phyloP scores from a whole-genome alignment of 2,797 vertebrate genomes.

The Pteropus rufus region DNA sequence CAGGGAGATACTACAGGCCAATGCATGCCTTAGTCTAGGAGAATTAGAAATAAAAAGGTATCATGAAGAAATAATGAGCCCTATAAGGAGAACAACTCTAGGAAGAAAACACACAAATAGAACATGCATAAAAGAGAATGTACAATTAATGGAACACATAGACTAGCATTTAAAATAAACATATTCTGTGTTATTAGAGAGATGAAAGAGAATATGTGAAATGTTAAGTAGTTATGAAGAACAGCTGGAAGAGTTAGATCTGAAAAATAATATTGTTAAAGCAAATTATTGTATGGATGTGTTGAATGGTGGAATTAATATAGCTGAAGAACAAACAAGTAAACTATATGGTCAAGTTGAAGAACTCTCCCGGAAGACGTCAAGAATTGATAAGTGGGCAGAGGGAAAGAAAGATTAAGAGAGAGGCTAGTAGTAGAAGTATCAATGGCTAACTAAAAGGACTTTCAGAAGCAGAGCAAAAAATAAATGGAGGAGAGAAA shows the following conservation, averaged over 20 bases:
- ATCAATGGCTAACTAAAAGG: background rate
- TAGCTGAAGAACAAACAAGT: background rate
- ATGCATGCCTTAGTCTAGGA: background rate
- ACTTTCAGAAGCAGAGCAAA: background rate
- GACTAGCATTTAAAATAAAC: background rate
- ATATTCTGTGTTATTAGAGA: background rate
- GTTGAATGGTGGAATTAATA: background rate
- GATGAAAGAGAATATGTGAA: background rate
- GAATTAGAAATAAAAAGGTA: background rate
- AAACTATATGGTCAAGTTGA: background rate
- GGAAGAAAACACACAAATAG: background rate
- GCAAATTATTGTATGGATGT: background rate
- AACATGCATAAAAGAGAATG: background rate
- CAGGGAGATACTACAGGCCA: background rate
- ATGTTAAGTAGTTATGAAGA: background rate
- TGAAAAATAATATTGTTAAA: background rate
- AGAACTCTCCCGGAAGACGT: background rate
- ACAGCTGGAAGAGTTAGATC: background rate
- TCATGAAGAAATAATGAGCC: background rate
- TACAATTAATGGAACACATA: background rate
- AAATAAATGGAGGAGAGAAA: background rate
- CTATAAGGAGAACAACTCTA: background rate
- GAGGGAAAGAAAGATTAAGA: background rate
- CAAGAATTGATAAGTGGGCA: background rate
- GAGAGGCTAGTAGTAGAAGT: background rate